Base-by-base conservation (phyloP, 2,113 vertebrate species). In the Paralichthys olivaceus region DNA sequence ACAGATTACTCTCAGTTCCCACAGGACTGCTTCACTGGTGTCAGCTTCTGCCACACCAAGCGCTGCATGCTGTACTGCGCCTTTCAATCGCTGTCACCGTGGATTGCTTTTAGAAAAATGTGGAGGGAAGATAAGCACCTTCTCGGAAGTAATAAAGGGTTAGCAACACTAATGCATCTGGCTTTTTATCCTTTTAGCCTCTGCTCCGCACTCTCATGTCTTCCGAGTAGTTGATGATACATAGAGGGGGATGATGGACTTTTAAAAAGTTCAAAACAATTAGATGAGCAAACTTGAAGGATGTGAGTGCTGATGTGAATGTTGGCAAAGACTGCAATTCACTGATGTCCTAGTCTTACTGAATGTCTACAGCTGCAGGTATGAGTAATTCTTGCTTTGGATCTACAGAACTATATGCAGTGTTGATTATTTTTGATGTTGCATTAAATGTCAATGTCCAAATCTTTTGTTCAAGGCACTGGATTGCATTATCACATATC, bases 151-250 rank as follows among this genome's bases (percentile, higher is more conserved):
- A 60, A 70, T 40, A 8, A 49, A 28, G 20, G 7, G 26, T 47
- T 53, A 14, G 25, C 23, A 55, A 28, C 43, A 28, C 54, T 69
- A 64, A 72, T 77, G 62, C 58, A 25, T 61, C 6, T 58, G 9
- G 60, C 49, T 65, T 77, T 74, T 74, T 4, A 7, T 0, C 0
- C 29, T 47, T 60, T 77, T 53, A 62, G 45, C 54, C 58, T 67
- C 45, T 51, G 45, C 19, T 22, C 65, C 20, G 22, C 49, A 66
- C 43, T 34, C n/a, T 53, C 4, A 55, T 28, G 66, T 68, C 67
- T 53, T 23, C 29, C 56, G 54, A 75, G 55, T 25, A 43, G 43
- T 55, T 53, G 19, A 63, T 49, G 51, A 57, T 14, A n/a, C 15
- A 22, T 14, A n/a, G 26, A 55, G 37, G 17, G 26, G 13, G 14